phyloP scores from a whole-genome alignment of 92 coral and sea anemone genomes.

The Anthopleura xanthogrammica region DNA sequence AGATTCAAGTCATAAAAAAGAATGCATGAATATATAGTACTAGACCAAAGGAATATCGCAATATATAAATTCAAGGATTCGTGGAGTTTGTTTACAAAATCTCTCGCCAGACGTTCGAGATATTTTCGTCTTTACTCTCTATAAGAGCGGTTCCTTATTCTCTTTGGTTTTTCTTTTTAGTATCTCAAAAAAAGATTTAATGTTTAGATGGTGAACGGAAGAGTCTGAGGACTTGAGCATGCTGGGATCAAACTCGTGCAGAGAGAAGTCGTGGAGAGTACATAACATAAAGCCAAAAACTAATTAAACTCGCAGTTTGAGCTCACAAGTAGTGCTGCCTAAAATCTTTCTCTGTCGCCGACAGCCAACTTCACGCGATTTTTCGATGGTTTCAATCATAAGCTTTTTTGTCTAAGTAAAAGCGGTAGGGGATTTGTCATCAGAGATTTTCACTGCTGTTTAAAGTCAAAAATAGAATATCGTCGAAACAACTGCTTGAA shows the following conservation, averaged over 20 bases:
- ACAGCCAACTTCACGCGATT: conserved; percentile 15
- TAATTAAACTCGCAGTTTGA: conserved; percentile 81
- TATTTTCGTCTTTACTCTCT: conserved; percentile 14
- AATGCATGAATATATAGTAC: neutral
- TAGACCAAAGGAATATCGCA: conserved; percentile 6
- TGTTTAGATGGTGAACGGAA: conserved; percentile 70
- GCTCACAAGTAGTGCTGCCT: conserved; percentile 17
- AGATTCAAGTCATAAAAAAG: neutral
- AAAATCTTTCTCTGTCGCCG: conserved; percentile 26
- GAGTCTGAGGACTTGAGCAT: conserved; percentile 21
- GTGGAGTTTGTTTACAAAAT: conserved; percentile 16
- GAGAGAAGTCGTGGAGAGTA: conserved; percentile 35
- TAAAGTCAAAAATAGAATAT: neutral
- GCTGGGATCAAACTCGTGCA: conserved; percentile 27
- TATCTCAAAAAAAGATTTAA: conserved; percentile 10
- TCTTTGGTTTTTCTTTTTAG: conserved; percentile 11
- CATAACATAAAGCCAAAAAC: conserved; percentile 60
- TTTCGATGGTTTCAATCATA: neutral
- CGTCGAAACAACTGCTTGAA: neutral
- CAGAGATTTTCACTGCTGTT: neutral
- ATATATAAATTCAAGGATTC: neutral
- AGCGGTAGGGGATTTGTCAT: neutral
- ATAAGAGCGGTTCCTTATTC: conserved; percentile 4
- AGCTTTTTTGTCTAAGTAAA: conserved; percentile 1
- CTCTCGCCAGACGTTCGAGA: conserved; percentile 4